Evolutionary conservation across 2,797 vertebrate species (phyloP), one percentile per base, ranked within the genome.

Genomic region (Periparus ater): DNA sequence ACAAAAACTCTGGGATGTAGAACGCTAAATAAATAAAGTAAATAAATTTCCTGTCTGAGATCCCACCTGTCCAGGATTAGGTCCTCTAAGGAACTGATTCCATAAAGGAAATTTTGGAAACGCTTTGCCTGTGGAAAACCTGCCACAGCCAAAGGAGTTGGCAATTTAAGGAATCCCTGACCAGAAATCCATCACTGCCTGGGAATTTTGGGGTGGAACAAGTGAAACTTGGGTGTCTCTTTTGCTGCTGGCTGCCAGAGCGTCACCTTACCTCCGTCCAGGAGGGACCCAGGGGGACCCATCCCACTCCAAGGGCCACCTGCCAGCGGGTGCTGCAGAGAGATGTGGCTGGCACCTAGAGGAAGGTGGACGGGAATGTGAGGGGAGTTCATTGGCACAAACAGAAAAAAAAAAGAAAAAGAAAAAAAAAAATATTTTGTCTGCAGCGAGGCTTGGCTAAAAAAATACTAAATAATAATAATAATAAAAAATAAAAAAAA

Each of bases 241-340:
- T 13, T n/a, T 79, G 90, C 90, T 91, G 76, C 93, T 81, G 53
- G 80, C 93, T 94, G 89, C 92, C 85, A 94, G 85, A 95, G 89
- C 84, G 78, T 95, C 93, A 88, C 96, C 97, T 97, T 98, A 97
- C 97, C 97, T 98, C 97, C 97, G 89, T 97, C 97, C 97, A 97
- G 97, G 95, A 97, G 97, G 94, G 97, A 98, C 75, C 97, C 97
- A 88, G 96, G 88, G 88, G 97, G 97, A 95, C 96, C 97, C 88
- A 96, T 91, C 95, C 96, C 97, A 94, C 95, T 97, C 97, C 97
- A 96, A 17, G 96, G 96, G 95, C 95, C 93, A 93, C 93, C 97
- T 95, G 96, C 54, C 82, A 93, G 94, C 70, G 97, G 96, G 88
- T 88, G 97, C 93, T 97, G 97, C 96, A 92, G 70, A n/a, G 96